Base-by-base conservation (phyloP, 2,113 vertebrate species). In the Amia ocellicauda region DNA sequence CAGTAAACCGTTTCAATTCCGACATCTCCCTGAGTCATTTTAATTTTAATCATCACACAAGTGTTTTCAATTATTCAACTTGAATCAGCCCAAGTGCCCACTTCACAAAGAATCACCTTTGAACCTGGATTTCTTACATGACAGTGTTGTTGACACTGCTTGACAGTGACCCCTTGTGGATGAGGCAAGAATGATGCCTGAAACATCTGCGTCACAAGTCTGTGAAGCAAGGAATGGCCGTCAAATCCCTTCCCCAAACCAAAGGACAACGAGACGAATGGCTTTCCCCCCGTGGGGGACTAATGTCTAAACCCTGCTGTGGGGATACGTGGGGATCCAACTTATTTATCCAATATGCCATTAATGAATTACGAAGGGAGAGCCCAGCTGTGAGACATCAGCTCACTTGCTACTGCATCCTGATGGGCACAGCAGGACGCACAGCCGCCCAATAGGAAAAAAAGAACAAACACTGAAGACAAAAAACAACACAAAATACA, bases 341-440 rank as follows among this genome's bases (percentile, higher is more conserved):
- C 43, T 17, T 50, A 51, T 52, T 51, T 51, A 51, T 36, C 28
- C 43, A 62, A 51, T 36, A 36, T 29, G 4, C 16, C 20, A 26
- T 57, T 69, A 70, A 26, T 60, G 47, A 69, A 41, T 24, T 29
- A 50, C 20, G 19, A 36, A 29, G 66, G 13, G 56, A 65, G 31
- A 51, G 52, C 55, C 62, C 63, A 66, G 66, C 58, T 66, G 62
- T 31, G 53, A 67, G 65, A 63, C 56, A 16, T 52, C 36, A 72
- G 58, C 57, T 51, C 47, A 70, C 55, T 41, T 66, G 58, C 67
- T 17, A 51, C 36, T 65, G 62, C 57, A 16, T 54, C 29, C 42
- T 22, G 20, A 22, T 24, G 22, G 20, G 64, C 72, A 60, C 67
- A 72, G 71, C 52, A 20, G 74, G 20, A n/a, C 29, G 3, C n/a